Conservation (phyloP, 64 coral and sea anemone species). For the Pocillopora verrucosa region DNA sequence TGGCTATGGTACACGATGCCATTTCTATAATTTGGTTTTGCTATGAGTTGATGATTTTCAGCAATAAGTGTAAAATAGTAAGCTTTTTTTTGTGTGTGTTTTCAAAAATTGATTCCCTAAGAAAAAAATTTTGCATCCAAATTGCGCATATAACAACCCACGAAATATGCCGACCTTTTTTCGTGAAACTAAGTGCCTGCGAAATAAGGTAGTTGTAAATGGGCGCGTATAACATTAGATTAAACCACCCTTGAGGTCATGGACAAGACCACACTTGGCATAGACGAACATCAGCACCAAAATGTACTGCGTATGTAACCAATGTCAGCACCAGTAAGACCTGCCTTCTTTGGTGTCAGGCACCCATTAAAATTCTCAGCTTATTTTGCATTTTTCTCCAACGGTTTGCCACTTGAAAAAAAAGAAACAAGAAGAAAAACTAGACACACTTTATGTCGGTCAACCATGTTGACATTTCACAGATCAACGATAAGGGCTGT, state of each 20-base stretch:
- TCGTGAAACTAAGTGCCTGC: constrained; percentile 3
- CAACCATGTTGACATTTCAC: constrained; percentile 14
- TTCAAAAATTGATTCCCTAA: constrained; percentile 19
- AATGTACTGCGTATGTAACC: not conserved
- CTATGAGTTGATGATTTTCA: constrained; percentile 31
- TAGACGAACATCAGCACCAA: not conserved
- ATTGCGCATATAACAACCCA: not conserved
- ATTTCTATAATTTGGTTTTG: constrained; percentile 62
- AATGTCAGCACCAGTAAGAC: not conserved
- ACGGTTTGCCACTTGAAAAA: not conserved
- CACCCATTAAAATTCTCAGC: constrained; percentile 16
- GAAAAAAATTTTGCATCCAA: constrained; percentile 18
- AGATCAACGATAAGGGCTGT: not conserved
- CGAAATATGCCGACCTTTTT: constrained; percentile 20
- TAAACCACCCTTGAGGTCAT: constrained; percentile 8
- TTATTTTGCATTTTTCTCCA: constrained; percentile 22
- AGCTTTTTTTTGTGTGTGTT: not conserved
- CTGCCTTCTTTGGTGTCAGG: constrained; percentile 5
- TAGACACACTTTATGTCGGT: not conserved
- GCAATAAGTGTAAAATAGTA: constrained; percentile 33
- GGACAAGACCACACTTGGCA: not conserved
- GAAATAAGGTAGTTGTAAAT: no score
- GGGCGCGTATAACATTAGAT: not conserved
- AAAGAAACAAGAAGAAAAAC: constrained; percentile 21
- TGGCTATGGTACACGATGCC: constrained; percentile 17